A percentile compares a stretch with the other conserved stretches of the same genome.
Conservation (phyloP, 2,888 invertebrate genomes). For the Macaria notata region DNA sequence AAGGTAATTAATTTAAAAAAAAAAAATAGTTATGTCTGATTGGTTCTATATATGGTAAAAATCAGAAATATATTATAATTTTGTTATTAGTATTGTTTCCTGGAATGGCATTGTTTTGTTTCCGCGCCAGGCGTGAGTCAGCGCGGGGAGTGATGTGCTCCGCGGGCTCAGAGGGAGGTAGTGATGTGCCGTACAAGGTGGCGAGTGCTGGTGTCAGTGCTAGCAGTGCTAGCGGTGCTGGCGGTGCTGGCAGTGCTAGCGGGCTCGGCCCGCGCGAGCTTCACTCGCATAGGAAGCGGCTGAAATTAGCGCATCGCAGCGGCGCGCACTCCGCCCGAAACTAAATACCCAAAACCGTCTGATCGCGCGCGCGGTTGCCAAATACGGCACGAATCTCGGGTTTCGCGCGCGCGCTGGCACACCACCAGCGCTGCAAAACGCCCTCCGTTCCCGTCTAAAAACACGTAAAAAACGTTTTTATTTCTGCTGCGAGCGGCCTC, state of each 20-base stretch:
- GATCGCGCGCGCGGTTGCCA: constrained; percentile 68
- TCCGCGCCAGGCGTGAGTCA: constrained; percentile 21
- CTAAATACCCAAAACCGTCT: constrained; percentile 75
- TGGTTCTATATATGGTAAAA: no score
- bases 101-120: constrained; percentile 10
- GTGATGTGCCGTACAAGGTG: constrained; percentile 26
- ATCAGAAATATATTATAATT: no score
- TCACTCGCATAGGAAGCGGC: constrained; percentile 55
- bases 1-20: no score
- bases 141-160: constrained; percentile 26
- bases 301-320: constrained; percentile 54
- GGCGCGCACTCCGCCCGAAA: constrained; percentile 55
- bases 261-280: constrained; percentile 35
- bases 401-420: constrained; percentile 69
- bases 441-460: constrained; percentile 75
- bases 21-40: no score
- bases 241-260: constrained; percentile 33
- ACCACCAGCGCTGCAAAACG: constrained; percentile 62
- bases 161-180: constrained; percentile 8
- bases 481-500: constrained; percentile 78
- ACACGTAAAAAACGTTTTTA: constrained; percentile 80
- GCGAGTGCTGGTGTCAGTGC: neutral
- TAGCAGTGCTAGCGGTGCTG: constrained; percentile 7
- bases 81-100: neutral
- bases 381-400: constrained; percentile 80